These are phyloP conservation scores for Gerris lacustris DNA, from an alignment of 2,888 invertebrate species.

Conservation along the genomic window DNA sequence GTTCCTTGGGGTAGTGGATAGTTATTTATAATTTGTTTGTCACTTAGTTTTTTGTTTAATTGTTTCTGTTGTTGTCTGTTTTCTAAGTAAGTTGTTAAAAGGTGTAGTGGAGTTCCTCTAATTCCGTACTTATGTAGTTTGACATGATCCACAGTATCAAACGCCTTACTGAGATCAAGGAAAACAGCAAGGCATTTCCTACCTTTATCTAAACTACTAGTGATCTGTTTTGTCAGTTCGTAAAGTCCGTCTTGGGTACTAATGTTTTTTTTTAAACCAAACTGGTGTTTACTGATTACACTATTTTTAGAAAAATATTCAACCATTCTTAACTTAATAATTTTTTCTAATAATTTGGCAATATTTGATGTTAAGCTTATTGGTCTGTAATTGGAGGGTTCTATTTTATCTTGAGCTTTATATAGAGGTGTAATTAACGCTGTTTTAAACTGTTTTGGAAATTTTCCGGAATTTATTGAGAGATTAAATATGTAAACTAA, in stretches of 20 bases:
- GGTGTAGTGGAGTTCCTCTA: slow-evolving; percentile 13
- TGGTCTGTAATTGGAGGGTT: slow-evolving; percentile 17
- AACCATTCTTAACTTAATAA: slow-evolving; percentile 7
- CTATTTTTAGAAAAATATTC: slow-evolving; percentile 8
- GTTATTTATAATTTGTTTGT: not conserved
- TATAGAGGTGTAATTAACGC: slow-evolving; percentile 17
- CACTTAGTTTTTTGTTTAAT: not conserved
- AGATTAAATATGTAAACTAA: slow-evolving; percentile 18
- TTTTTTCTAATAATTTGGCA: slow-evolving; percentile 21
- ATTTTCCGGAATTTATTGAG: not conserved
- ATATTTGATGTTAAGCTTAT: slow-evolving; percentile 18
- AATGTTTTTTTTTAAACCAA: slow-evolving; percentile 18
- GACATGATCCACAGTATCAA: slow-evolving; percentile 19
- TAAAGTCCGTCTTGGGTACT: slow-evolving; percentile 15
- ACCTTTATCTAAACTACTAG: slow-evolving; percentile 3
- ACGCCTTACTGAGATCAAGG: slow-evolving; percentile 20
- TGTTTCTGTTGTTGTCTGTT: slow-evolving; percentile 12
- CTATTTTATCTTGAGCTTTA: slow-evolving; percentile 13
- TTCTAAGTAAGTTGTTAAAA: slow-evolving; percentile 14
- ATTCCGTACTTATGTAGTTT: slow-evolving; percentile 16
- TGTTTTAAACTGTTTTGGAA: slow-evolving; percentile 20
- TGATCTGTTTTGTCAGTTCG: slow-evolving; percentile 11
- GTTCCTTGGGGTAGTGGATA: slow-evolving; percentile 14
- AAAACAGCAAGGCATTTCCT: slow-evolving; percentile 11
- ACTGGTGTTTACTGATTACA: slow-evolving; percentile 15